These are phyloP conservation scores for Microcebus lehilahytsara DNA, from an alignment of 2,113 vertebrate genomes.

Conservation along the genomic window DNA sequence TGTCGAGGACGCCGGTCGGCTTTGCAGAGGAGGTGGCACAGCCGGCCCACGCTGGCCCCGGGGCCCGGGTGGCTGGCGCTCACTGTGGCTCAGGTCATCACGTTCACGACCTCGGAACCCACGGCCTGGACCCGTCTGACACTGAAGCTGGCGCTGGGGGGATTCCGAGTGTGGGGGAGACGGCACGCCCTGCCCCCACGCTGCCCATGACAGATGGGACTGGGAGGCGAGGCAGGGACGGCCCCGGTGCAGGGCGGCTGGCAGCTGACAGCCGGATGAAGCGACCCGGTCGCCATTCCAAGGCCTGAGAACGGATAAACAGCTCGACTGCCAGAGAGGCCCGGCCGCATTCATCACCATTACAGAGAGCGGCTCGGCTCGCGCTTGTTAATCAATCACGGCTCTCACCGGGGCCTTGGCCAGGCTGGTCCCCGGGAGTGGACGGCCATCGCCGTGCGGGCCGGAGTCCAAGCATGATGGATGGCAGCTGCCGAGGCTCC, in stretches of 20 bases:
- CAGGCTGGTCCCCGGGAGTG: neutral
- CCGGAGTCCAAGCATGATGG: neutral
- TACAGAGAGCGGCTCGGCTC: neutral
- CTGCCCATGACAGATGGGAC: conserved; percentile 44
- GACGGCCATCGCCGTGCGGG: neutral
- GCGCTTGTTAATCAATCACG: conserved; percentile 26
- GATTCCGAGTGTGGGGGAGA: neutral
- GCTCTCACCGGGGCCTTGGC: neutral
- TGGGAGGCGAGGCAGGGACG: neutral
- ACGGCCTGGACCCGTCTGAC: rapidly evolving
- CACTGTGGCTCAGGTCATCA: rapidly evolving
- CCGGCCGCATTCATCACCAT: conserved; percentile 46
- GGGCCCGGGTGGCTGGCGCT: rapidly evolving
- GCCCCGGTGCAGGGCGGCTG: neutral
- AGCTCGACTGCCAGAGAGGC: neutral
- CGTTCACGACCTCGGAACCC: rapidly evolving
- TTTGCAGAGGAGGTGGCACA: rapidly evolving
- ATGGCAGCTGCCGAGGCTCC: conserved; percentile 37
- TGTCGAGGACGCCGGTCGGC: rapidly evolving
- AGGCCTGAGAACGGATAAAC: conserved; percentile 38
- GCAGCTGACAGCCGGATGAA: conserved; percentile 54
- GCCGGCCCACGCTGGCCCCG: rapidly evolving
- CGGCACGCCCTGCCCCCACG: neutral
- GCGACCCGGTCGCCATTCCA: neutral
- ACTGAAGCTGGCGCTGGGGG: rapidly evolving